Conservation (phyloP, 1,140 invertebrate genomes). For the Meloidogyne hapla region DNA sequence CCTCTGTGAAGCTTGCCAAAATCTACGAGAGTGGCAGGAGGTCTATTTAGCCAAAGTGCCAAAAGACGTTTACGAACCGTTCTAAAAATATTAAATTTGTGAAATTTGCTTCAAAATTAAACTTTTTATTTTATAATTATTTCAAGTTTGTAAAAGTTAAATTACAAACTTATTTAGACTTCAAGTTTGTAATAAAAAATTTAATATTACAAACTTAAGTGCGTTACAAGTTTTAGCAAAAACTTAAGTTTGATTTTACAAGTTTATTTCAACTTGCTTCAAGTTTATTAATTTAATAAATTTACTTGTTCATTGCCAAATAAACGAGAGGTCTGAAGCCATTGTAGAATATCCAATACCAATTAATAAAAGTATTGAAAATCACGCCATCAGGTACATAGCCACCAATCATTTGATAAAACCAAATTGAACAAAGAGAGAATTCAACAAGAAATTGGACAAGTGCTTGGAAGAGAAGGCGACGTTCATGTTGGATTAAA, state of each 20-base stretch:
- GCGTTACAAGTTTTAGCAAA: not conserved
- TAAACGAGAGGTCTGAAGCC: constrained; percentile 1
- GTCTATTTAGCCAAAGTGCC: not conserved
- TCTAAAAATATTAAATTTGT: not conserved
- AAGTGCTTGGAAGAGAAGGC: not conserved
- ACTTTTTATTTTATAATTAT: no score
- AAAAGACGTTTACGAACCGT: not conserved
- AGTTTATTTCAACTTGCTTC: no score
- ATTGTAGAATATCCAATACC: constrained; percentile 17
- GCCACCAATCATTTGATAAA: constrained; percentile 16
- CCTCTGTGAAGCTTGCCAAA: not conserved
- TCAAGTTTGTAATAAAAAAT: no score
- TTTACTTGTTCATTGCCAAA: constrained; percentile 12
- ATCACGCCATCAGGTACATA: not conserved
- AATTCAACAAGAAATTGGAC: constrained; percentile 13
- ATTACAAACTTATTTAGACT: no score
- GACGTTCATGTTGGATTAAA: constrained; percentile 14
- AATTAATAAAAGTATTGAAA: not conserved
- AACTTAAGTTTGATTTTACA: not conserved
- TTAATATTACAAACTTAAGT: no score
- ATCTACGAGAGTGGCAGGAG: not conserved
- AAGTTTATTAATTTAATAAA: not conserved
- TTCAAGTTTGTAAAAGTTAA: no score
- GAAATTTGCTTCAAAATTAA: not conserved
- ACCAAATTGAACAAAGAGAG: not conserved